Base-by-base conservation (phyloP, 2,888 invertebrate genomes). In the Autographa pulchrina region DNA sequence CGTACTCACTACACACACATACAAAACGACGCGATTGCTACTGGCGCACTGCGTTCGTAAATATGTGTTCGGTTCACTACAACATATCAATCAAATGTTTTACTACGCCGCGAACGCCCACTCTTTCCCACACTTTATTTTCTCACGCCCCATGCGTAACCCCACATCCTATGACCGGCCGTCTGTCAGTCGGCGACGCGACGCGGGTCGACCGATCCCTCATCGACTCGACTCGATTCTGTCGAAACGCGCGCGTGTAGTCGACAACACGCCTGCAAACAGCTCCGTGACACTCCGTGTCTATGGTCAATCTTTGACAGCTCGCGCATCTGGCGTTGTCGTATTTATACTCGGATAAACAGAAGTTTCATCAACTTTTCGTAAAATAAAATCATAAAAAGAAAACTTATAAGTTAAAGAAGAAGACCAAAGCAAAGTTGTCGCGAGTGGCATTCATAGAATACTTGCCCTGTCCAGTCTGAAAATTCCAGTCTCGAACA, bases 71-170 rank as follows among this genome's bases (percentile, higher is more conserved):
- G 91, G 91, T 92, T 93, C 93, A 94, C 93, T 93, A 94, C 93
- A 94, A 93, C 93, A 93, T 95, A 95, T 93, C 96, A 96, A 95
- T 93, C 96, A 96, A 84, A 96, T 96, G 96, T 96, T 96, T 96
- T 94, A 96, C 96, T 96, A 96, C 96, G 96, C 90, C 85, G 92
- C 92, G 91, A 89, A 91, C 97, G 97, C 97, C 97, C 97, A 97
- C 97, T 97, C 97, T 97, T 97, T 97, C 97, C 97, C 97, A 97
- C 97, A 97, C 97, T 97, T 97, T 96, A 96, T 97, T 97, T 97
- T 97, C 97, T 97, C 97, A 97, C 97, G 97, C 97, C 97, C 97
- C 96, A 96, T 96, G 96, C 96, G 96, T 97, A 97, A 97, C 97
- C 97, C 97, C 96, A 97, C 97, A 97, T 97, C 97, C 97, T 97